phyloP scores from a whole-genome alignment of 1,140 invertebrate species.

The Papilio aristodemus region DNA sequence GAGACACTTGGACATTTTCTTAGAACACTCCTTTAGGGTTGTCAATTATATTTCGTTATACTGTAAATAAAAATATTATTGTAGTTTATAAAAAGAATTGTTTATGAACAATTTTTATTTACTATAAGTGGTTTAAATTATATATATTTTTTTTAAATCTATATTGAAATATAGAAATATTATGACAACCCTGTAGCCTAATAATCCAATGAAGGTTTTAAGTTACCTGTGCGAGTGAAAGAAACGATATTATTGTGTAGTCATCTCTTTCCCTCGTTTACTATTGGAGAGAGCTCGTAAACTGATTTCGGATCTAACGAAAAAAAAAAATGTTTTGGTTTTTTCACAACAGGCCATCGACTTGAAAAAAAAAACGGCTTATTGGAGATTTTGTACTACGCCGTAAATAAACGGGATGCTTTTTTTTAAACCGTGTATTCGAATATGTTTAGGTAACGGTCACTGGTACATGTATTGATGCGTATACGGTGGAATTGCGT shows the following conservation, averaged over 20 bases:
- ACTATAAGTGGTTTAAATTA: no score
- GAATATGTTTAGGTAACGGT: conserved; percentile 62
- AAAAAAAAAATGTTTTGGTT: conserved; percentile 78
- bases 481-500: conserved; percentile 44
- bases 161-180: not conserved
- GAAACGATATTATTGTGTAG: conserved; percentile 36
- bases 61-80: not conserved
- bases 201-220: conserved; percentile 43
- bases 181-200: conserved; percentile 37
- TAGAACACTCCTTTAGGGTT: conserved; percentile 21
- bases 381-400: conserved; percentile 65
- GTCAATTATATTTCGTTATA: not conserved
- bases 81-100: no score
- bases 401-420: conserved; percentile 60
- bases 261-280: conserved; percentile 55
- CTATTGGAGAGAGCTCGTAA: conserved; percentile 71
- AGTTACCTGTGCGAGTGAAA: conserved; percentile 41
- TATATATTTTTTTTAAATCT: not conserved
- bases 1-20: conserved; percentile 22
- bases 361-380: conserved; percentile 53
- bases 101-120: no score
- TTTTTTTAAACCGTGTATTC: conserved; percentile 56
- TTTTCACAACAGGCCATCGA: conserved; percentile 55
- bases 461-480: conserved; percentile 42
- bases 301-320: conserved; percentile 67